Evolutionary conservation across 2,797 vertebrate genomes (phyloP).

Genomic region (Pempheris klunzingeri): DNA sequence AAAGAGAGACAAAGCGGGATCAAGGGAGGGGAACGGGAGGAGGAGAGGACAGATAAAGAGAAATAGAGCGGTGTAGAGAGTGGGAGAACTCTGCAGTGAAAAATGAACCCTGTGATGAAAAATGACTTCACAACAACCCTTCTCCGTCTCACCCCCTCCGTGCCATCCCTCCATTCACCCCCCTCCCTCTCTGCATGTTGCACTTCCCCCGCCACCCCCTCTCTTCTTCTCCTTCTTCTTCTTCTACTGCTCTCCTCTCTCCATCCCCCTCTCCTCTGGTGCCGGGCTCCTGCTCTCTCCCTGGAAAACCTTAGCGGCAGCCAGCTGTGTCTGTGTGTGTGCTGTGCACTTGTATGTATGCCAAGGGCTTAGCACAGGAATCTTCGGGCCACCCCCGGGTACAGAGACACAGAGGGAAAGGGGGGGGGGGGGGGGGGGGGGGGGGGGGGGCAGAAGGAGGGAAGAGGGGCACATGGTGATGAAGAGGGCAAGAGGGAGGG

Average conservation of each 20-base stretch:
- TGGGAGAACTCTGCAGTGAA: conserved; percentile 88
- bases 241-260: conserved; percentile 56
- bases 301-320: conserved; percentile 94
- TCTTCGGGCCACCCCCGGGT: conserved; percentile 94
- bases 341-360: conserved; percentile 92
- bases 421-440: conserved; percentile 8
- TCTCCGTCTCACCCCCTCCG: conserved; percentile 76
- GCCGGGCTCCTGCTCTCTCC: conserved; percentile 88
- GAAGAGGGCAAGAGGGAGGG: conserved; percentile 43
- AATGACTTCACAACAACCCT: conserved; percentile 90
- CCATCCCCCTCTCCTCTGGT: conserved; percentile 78
- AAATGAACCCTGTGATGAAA: conserved; percentile 93
- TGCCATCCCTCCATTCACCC: conserved; percentile 45
- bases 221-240: conserved; percentile 40
- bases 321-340: conserved; percentile 93
- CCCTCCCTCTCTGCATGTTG: conserved; percentile 69
- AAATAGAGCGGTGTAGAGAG: conserved; percentile 77
- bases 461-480: conserved; percentile 46
- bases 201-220: conserved; percentile 50
- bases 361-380: conserved; percentile 99
- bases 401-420: conserved; percentile 78
- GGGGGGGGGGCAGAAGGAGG: conserved; percentile 1
- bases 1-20: conserved; percentile 82
- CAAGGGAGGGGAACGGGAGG: conserved; percentile 77
- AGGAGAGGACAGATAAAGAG: conserved; percentile 79